Base-by-base conservation (phyloP, 1,140 invertebrate species). In the Hyles euphorbiae region DNA sequence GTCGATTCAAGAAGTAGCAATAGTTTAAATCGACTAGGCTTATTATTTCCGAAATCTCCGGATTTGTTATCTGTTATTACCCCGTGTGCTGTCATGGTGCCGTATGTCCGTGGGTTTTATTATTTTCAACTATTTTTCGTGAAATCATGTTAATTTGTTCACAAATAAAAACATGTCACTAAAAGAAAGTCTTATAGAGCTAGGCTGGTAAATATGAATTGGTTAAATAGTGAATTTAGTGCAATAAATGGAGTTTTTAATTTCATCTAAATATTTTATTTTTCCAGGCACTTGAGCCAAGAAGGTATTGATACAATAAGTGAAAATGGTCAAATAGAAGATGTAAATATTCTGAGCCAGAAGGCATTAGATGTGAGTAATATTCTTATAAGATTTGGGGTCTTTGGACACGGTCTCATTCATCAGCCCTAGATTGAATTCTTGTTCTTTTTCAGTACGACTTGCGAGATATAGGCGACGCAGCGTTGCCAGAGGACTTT, bases 301-400 rank as follows among this genome's bases (percentile, higher is more conserved):
- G 91, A 93, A 74, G 94, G 93, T 61, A 88, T 93, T 58, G 90
- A 94, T 71, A 79, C 90, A 72, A 90, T 94, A 69, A 91, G 90
- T 58, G 92, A 94, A 83, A 92, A 92, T 87, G 93, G 91, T 55
- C 91, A 90, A 71, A 90, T 92, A 58, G 87, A 87, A 60, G 92
- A 93, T 78, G 80, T 91, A 61, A 91, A 93, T 68, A 90, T 88
- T 60, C 82, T 96, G 48, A 89, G 92, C 54, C 92, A 93, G 77
- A 91, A 89, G 76, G 94, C 94, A 46, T 81, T 94, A 76, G 92
- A 96, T 90, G 95, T 96, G 91, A 92, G 93, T 92, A 82, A 9
- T 62, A 52, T 53, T 54, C 33, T 47, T 63, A 44, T 53, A 44
- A 58, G 51, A 60, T 43, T 48, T 54, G 48, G 36, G 52, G 51